phyloP scores from a whole-genome alignment of 1,140 invertebrate genomes.

The Cardiocondyla obscurior region DNA sequence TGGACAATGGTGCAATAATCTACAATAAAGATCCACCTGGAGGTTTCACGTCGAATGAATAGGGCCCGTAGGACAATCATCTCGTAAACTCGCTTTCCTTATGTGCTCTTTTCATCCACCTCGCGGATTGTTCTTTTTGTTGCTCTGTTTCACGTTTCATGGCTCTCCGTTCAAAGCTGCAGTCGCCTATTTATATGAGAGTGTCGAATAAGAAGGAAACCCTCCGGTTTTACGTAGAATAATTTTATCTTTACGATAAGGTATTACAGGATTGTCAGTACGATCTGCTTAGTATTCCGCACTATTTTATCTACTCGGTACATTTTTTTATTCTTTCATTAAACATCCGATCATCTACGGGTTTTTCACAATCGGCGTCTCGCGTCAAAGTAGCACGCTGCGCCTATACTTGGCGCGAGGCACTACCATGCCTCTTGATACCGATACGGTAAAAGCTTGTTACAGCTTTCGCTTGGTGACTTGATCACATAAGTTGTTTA shows the following conservation, averaged over 20 bases:
- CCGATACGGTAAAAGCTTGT: conserved; percentile 53
- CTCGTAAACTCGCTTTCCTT: conserved; percentile 77
- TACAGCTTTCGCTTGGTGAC: conserved; percentile 51
- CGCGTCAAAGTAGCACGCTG: too few species aligned
- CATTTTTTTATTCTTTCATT: neutral
- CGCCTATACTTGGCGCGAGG: too few species aligned
- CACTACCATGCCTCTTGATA: conserved; percentile 60
- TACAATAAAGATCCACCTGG: conserved; percentile 77
- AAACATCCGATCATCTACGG: too few species aligned
- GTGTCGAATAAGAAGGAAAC: conserved; percentile 52
- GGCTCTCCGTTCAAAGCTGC: conserved; percentile 24
- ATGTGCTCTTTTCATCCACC: conserved; percentile 51
- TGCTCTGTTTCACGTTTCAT: conserved; percentile 67
- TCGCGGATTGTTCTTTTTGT: conserved; percentile 45
- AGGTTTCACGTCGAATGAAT: conserved; percentile 76
- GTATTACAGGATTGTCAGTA: conserved; percentile 4
- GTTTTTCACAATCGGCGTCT: too few species aligned
- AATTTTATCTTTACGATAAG: conserved; percentile 24
- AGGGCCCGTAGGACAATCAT: conserved; percentile 76
- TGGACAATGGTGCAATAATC: conserved; percentile 78
- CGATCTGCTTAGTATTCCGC: neutral
- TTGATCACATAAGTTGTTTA: conserved; percentile 56
- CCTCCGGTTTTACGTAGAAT: neutral
- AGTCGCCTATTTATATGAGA: conserved; percentile 64
- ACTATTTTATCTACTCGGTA: neutral